Conservation (phyloP, 2,113 vertebrate genomes). For the Apistogramma diplotaenia region DNA sequence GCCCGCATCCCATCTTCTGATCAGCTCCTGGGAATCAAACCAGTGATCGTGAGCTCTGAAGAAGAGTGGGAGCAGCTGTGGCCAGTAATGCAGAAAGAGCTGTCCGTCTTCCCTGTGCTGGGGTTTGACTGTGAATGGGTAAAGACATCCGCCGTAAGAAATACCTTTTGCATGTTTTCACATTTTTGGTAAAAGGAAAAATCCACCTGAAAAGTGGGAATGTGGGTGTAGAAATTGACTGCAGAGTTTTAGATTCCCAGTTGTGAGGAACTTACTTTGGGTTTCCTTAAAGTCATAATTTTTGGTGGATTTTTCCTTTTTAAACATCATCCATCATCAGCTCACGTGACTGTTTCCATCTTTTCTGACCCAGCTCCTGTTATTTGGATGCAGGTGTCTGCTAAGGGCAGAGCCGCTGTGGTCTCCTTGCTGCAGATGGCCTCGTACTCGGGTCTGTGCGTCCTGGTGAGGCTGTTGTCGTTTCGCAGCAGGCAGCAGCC, state of each 20-base stretch:
- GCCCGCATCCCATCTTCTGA: constrained; percentile 66
- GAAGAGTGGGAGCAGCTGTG: constrained; percentile 85
- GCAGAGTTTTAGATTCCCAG: neutral
- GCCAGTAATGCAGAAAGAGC: constrained; percentile 81
- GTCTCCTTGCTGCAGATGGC: constrained; percentile 92
- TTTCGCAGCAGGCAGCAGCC: constrained; percentile 71
- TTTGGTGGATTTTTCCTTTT: constrained; percentile 24
- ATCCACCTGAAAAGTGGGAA: neutral
- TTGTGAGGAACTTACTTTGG: neutral
- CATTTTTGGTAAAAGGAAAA: neutral
- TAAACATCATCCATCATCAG: neutral
- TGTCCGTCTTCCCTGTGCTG: constrained; percentile 85
- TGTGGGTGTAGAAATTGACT: neutral
- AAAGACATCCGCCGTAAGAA: constrained; percentile 75
- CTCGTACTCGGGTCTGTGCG: constrained; percentile 84
- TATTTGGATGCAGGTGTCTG: constrained; percentile 79
- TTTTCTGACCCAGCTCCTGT: neutral
- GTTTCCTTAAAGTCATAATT: too few relatives aligned
- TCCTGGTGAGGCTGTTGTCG: constrained; percentile 84
- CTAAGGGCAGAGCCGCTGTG: constrained; percentile 79
- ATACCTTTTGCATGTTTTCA: constrained; percentile 24
- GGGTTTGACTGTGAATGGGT: constrained; percentile 99
- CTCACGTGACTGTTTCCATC: neutral
- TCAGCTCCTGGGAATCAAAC: constrained; percentile 76
- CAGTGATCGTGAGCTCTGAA: constrained; percentile 81